Evolutionary conservation across 37 sponge, comb jelly and placozoan species (phyloP).

Genomic region (Oopsacas minuta): DNA sequence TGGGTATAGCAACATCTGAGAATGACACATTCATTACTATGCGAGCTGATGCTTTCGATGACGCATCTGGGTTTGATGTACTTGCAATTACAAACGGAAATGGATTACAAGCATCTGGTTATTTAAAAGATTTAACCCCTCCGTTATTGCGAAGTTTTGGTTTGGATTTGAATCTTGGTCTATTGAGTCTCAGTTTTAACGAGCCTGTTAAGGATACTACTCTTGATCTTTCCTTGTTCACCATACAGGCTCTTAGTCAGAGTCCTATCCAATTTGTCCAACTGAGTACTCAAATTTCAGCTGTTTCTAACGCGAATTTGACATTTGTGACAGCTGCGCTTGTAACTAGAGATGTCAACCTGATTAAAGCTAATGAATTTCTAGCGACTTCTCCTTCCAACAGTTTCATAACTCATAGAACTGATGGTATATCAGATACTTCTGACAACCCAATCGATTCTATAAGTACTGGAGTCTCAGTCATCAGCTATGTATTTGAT

Average conservation of each 20-base stretch:
- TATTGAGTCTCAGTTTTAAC: slow-evolving; percentile 45
- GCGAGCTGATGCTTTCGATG: slow-evolving; percentile 62
- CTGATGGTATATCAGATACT: neutral
- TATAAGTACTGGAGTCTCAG: neutral
- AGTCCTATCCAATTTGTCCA: slow-evolving; percentile 7
- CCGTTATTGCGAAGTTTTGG: slow-evolving; percentile 25
- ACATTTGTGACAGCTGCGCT: neutral
- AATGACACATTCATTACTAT: slow-evolving; percentile 66
- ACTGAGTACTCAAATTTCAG: neutral
- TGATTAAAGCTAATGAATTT: slow-evolving; percentile 23
- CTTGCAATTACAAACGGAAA: slow-evolving; percentile 72
- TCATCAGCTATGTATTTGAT: neutral
- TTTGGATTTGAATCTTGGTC: slow-evolving; percentile 49
- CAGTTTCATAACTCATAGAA: slow-evolving; percentile 24
- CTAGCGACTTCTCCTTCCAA: slow-evolving; percentile 23
- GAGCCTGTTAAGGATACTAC: slow-evolving; percentile 60
- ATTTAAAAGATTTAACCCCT: slow-evolving; percentile 35
- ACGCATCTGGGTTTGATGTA: slow-evolving; percentile 55
- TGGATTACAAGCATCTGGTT: slow-evolving; percentile 28
- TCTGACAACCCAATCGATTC: neutral
- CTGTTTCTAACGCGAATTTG: neutral
- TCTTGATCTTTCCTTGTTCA: slow-evolving; percentile 34
- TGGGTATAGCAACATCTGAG: slow-evolving; percentile 33
- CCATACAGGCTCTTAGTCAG: slow-evolving; percentile 28
- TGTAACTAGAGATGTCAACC: slow-evolving; percentile 24